Evolutionary conservation across 2,888 invertebrate genomes (phyloP).

Genomic region (Campoletis raptor): DNA sequence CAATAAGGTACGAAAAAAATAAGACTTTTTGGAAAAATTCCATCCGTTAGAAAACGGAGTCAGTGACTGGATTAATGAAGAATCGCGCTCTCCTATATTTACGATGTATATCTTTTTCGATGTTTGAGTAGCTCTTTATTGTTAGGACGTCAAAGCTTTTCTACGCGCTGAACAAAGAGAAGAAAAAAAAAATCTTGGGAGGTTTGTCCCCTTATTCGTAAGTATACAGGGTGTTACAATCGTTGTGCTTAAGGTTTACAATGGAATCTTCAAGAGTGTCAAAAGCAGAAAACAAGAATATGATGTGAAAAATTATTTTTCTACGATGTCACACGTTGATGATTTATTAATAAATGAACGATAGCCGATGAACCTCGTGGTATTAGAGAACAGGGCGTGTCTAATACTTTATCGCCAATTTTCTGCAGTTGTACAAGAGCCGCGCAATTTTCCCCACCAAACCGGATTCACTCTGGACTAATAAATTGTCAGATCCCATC

Average conservation of each 20-base stretch:
- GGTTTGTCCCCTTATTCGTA: not conserved
- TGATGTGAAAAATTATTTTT: not conserved
- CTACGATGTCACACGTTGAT: not conserved
- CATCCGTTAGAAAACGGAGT: not conserved
- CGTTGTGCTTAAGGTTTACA: not conserved
- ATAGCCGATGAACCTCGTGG: not conserved
- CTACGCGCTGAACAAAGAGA: constrained; percentile 5
- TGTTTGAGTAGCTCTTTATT: constrained; percentile 15
- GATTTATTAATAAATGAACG: not conserved
- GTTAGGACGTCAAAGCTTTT: constrained; percentile 16
- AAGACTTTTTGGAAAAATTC: not conserved
- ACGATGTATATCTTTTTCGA: constrained; percentile 9
- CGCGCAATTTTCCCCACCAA: too few species aligned
- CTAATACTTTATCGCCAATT: too few species aligned
- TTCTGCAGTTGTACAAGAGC: too few species aligned
- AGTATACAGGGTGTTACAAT: not conserved
- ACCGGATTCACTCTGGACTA: not conserved
- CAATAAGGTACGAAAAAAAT: not conserved
- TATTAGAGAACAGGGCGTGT: too few species aligned
- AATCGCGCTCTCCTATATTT: not conserved
- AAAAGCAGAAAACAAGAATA: too few species aligned
- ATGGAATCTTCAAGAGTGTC: not conserved
- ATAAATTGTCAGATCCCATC: not conserved
- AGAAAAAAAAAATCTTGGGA: not conserved
- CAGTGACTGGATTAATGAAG: not conserved